Conservation (phyloP, 2,888 invertebrate genomes). For the Philhelius pedissequus region DNA sequence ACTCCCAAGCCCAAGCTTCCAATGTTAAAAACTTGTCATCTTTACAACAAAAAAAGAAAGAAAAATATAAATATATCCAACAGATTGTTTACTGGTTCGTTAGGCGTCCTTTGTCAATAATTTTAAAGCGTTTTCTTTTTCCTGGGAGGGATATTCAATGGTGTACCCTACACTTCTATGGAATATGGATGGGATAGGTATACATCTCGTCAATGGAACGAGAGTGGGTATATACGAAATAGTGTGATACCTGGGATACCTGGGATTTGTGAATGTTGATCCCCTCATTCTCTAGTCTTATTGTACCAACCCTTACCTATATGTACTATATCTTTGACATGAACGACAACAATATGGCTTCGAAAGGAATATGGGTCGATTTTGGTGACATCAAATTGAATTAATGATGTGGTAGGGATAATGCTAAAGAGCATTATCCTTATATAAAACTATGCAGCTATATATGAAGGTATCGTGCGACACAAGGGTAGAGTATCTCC, state of each 20-base stretch:
- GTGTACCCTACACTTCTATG: background rate
- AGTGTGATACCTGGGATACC: constrained; percentile 1
- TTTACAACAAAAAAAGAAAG: constrained; percentile 30
- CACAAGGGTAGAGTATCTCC: background rate
- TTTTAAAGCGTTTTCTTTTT: constrained; percentile 44
- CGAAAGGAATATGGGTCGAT: constrained; percentile 21
- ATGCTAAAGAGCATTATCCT: constrained; percentile 3
- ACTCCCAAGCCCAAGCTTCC: too few relatives aligned
- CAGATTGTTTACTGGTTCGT: constrained; percentile 66
- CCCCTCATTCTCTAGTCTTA: constrained; percentile 6
- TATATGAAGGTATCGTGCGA: background rate
- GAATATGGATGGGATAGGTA: background rate
- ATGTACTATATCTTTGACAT: background rate
- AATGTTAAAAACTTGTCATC: constrained; percentile 36
- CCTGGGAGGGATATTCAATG: background rate
- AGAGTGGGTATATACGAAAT: too few relatives aligned
- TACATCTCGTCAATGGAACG: background rate
- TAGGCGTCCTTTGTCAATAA: constrained; percentile 56
- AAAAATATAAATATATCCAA: constrained; percentile 29
- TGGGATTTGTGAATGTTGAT: constrained; percentile 50
- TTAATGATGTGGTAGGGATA: constrained; percentile 51
- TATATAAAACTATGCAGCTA: background rate
- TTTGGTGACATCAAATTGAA: constrained; percentile 60
- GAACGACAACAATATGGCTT: constrained; percentile 8
- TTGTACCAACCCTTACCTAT: background rate